Percentiles rank a stretch among this genome's conserved stretches.
phyloP scores from a whole-genome alignment of 1,140 invertebrate species.

The Drosophila repletoides region DNA sequence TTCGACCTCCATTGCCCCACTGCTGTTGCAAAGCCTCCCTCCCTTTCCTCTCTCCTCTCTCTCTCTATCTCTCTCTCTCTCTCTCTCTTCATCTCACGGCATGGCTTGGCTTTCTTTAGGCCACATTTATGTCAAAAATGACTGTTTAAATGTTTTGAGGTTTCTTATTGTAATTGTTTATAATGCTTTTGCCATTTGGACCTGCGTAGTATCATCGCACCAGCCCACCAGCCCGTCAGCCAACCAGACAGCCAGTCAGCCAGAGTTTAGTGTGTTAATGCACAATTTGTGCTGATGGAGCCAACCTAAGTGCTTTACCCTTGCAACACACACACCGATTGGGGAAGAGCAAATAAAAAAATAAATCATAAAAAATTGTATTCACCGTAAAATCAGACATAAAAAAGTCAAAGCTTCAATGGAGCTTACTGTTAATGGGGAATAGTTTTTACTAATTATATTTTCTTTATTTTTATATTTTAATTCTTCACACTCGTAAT shows the following conservation, averaged over 20 bases:
- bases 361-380: conserved; percentile 18
- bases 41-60: background rate
- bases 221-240: too few relatives aligned
- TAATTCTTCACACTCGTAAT: too few relatives aligned
- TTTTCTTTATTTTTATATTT: background rate
- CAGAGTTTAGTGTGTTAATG: conserved; percentile 76
- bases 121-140: conserved; percentile 39
- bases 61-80: background rate
- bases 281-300: conserved; percentile 57
- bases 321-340: conserved; percentile 52
- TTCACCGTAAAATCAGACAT: background rate
- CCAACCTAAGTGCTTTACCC: conserved; percentile 57
- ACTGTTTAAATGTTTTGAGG: conserved; percentile 38
- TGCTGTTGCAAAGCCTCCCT: conserved; percentile 14
- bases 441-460: too few relatives aligned
- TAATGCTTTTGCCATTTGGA: conserved; percentile 52
- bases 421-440: too few relatives aligned
- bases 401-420: too few relatives aligned
- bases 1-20: conserved; percentile 18
- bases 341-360: background rate
- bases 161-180: conserved; percentile 41
- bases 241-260: conserved; percentile 21
- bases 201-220: conserved; percentile 2
- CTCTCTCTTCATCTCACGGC: background rate
- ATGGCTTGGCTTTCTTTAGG: conserved; percentile 44